phyloP scores from a whole-genome alignment of 92 coral and sea anemone genomes.

The Porites cylindrica region DNA sequence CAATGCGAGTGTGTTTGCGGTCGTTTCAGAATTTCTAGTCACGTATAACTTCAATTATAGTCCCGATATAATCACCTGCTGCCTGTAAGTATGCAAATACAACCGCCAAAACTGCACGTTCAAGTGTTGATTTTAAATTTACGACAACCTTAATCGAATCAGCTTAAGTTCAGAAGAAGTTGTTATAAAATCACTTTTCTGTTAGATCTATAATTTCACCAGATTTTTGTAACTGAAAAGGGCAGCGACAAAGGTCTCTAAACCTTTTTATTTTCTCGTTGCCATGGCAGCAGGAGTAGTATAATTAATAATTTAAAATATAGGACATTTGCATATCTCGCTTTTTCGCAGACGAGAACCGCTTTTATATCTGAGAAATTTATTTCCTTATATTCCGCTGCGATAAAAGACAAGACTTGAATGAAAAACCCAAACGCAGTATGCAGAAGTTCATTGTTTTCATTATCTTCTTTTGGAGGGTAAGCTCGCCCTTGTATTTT shows the following conservation, averaged over 20 bases:
- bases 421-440: not conserved
- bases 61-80: not conserved
- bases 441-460: constrained; percentile 22
- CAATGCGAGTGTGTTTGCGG: not conserved
- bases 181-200: not conserved
- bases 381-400: not conserved
- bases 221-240: not conserved
- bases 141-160: not conserved
- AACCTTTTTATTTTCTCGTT: constrained; percentile 24
- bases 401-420: not conserved
- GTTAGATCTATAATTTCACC: no score
- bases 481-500: not conserved
- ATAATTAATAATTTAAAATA: constrained; percentile 56
- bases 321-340: constrained; percentile 54
- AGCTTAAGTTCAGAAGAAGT: not conserved
- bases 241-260: not conserved
- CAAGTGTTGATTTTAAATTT: not conserved
- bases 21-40: not conserved
- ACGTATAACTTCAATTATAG: not conserved
- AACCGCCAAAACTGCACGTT: not conserved
- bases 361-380: not conserved
- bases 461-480: constrained; percentile 7
- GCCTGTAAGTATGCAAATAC: not conserved
- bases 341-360: constrained; percentile 20
- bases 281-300: constrained; percentile 19